These are phyloP conservation scores for Thalassophryne amazonica DNA, from an alignment of 2,797 vertebrate genomes.

Conservation along the genomic window DNA sequence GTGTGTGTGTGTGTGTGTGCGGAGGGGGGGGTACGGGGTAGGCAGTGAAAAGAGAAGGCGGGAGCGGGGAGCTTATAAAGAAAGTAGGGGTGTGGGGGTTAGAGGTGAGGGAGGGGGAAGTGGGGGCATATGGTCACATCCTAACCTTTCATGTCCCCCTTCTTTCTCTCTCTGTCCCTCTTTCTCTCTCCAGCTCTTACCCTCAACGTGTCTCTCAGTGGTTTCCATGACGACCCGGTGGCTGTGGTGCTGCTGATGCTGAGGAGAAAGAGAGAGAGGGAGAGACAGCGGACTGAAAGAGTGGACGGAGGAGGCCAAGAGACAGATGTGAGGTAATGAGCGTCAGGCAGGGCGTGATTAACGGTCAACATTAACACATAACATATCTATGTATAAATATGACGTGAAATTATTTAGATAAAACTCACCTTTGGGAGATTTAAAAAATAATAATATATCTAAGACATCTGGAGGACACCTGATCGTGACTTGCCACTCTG, in stretches of 20 bases:
- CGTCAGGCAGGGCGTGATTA: too few species aligned
- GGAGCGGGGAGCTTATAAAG: too few species aligned
- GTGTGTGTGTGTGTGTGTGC: background rate
- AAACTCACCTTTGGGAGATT: too few species aligned
- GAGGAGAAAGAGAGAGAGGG: slow-evolving; percentile 55
- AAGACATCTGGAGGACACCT: too few species aligned
- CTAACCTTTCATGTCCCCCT: slow-evolving; percentile 71
- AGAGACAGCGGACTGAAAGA: slow-evolving; percentile 24
- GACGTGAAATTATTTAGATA: too few species aligned
- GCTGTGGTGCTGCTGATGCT: slow-evolving; percentile 63
- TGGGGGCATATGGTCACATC: slow-evolving; percentile 60
- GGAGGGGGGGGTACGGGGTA: slow-evolving; percentile 61
- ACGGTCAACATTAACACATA: too few species aligned
- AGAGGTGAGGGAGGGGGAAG: slow-evolving; percentile 47
- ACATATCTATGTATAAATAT: background rate
- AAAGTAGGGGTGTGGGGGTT: too few species aligned
- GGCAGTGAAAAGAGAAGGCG: slow-evolving; percentile 56
- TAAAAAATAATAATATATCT: too few species aligned
- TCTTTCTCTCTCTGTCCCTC: slow-evolving; percentile 13
- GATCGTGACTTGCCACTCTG: background rate
- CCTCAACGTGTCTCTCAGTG: slow-evolving; percentile 61
- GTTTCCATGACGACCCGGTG: slow-evolving; percentile 77
- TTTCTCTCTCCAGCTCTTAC: slow-evolving; percentile 54
- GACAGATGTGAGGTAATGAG: slow-evolving; percentile 25
- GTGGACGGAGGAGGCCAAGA: background rate